These are phyloP conservation scores for Odobenus rosmarus DNA, from an alignment of 2,113 vertebrate genomes.

Conservation along the genomic window DNA sequence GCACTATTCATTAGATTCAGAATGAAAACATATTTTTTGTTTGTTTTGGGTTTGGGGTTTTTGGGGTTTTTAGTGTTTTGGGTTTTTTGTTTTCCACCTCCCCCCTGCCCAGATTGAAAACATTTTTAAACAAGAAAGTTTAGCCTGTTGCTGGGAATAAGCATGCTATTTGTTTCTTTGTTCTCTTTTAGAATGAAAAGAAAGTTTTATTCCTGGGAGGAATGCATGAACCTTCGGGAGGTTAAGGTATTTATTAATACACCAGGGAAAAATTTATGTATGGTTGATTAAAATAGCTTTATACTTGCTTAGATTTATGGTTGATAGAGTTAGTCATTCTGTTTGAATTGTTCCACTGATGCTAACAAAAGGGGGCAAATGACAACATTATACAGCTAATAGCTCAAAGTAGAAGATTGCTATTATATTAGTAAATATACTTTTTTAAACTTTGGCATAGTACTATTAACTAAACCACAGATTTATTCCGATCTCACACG, in stretches of 20 bases:
- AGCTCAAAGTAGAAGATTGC: not conserved
- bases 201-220: conserved; percentile 99
- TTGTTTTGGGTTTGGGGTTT: not conserved
- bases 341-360: not conserved
- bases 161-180: conserved; percentile 33
- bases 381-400: not conserved
- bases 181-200: conserved; percentile 94
- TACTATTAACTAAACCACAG: not conserved
- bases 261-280: not conserved
- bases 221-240: conserved; percentile 98
- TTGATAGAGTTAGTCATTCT: not conserved
- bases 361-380: not conserved
- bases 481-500: not conserved
- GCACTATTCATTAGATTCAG: not conserved
- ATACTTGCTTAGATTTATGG: not conserved
- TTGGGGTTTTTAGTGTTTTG: not conserved
- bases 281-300: conserved; percentile 39
- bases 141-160: conserved; percentile 48
- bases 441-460: not conserved
- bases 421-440: not conserved
- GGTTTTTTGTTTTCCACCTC: not conserved
- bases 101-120: not conserved
- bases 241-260: conserved; percentile 91
- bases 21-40: not conserved
- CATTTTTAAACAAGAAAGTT: not conserved